Base-by-base conservation (phyloP, 1,140 invertebrate genomes). In the Vollenhovia emeryi region DNA sequence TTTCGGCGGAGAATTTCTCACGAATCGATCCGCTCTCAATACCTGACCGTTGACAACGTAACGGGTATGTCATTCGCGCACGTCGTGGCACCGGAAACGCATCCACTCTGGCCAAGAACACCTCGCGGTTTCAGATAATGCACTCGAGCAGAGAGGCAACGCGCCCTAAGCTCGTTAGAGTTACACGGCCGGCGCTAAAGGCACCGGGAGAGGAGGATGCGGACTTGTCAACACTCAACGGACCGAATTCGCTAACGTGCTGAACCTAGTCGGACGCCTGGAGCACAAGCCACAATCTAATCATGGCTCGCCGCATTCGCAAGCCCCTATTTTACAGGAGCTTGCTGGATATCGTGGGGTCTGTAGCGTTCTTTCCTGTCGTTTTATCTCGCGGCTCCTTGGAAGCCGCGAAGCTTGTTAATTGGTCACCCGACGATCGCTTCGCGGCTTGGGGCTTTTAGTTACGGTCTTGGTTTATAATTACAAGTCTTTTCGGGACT, bases 161-260 rank as follows among this genome's bases (percentile, higher is more conserved):
- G 84, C 52, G 79, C 88, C 86, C 87, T 93, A 94, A 93, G 92
- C 92, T 93, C 90, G 92, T 93, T 92, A 93, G 86, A 93, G 91
- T 91, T 91, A 93, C 92, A 92, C 85, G 89, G 88, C 73, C 82
- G 74, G 83, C 86, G 90, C 85, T 90, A 90, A 91, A 93, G 91
- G 89, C 66, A 90, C 48, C 68, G 71, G 74, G 69, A 83, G 84
- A 84, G 87, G 91, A 92, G 91, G 89, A 93, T 93, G 91, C 84
- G 90, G 91, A 93, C 91, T 93, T 92, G 93, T 93, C 93, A 93
- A 93, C 93, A 91, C 91, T 93, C 92, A 93, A 93, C 91, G 86
- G 78, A 92, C 91, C 87, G 91, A 92, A 93, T 93, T 92, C 90
- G 89, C 92, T 93, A 93, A 93, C 92, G 92, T 87, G 91, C 89